These are phyloP conservation scores for Pentalonia nigronervosa DNA, from an alignment of 1,140 invertebrate species.

Conservation along the genomic window DNA sequence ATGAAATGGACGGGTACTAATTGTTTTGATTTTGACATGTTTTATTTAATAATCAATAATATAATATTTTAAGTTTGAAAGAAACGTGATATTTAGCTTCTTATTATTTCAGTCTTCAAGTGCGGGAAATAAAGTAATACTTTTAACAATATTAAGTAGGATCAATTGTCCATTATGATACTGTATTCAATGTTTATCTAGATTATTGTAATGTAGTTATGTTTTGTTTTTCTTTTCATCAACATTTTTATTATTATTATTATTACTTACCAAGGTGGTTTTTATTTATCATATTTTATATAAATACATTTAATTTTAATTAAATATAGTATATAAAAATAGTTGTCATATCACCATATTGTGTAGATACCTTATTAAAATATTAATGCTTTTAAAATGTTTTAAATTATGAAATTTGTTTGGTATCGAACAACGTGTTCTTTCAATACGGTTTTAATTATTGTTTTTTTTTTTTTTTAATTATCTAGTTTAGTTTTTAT, in stretches of 20 bases:
- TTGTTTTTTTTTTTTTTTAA: background rate
- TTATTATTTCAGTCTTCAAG: background rate
- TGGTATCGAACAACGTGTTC: background rate
- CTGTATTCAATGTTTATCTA: background rate
- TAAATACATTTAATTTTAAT: conserved; percentile 2
- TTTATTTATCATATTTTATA: conserved; percentile 27
- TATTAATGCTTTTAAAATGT: background rate
- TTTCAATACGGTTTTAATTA: background rate
- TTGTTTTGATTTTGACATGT: background rate
- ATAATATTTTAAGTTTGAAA: background rate
- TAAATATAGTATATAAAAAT: background rate
- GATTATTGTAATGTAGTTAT: background rate
- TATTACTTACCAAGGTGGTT: conserved; percentile 25
- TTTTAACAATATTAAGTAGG: background rate
- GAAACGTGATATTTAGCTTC: conserved; percentile 28
- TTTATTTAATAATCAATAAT: background rate
- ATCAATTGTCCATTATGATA: conserved; percentile 1
- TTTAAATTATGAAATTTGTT: background rate
- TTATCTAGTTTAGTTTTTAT: background rate
- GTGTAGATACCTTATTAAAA: background rate
- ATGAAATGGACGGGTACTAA: background rate
- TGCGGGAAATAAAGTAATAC: background rate
- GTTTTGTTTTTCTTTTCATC: conserved; percentile 11
- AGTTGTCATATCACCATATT: background rate
- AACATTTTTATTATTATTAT: conserved; percentile 1